A percentile compares a stretch with the other conserved stretches of the same genome.
Evolutionary conservation across 2,113 vertebrate species (phyloP).

Genomic region (Uria lomvia): DNA sequence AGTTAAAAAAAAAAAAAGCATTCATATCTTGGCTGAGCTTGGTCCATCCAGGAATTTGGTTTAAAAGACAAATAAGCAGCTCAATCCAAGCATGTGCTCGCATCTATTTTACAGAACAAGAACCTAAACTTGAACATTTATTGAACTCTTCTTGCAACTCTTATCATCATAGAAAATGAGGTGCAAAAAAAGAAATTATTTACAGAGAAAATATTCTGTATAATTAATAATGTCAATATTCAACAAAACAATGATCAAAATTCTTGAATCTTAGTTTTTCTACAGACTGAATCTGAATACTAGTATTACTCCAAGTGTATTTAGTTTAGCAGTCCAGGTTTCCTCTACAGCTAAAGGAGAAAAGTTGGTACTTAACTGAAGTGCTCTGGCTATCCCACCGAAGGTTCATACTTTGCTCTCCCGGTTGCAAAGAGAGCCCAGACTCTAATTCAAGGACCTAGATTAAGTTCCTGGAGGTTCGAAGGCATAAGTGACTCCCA

Average conservation of each 20-base stretch:
- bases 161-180: not conserved
- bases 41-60: not conserved
- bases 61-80: not conserved
- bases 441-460: not conserved
- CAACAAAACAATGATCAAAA: not conserved
- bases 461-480: not conserved
- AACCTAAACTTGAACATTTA: not conserved
- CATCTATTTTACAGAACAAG: not conserved
- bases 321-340: not conserved
- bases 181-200: not conserved
- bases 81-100: not conserved
- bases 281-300: not conserved
- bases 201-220: not conserved
- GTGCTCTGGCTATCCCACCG: not conserved
- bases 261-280: not conserved
- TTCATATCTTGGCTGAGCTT: not conserved
- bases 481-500: not conserved
- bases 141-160: not conserved
- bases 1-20: not conserved
- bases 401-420: not conserved
- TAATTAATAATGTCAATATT: not conserved
- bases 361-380: not conserved
- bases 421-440: not conserved
- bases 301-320: not conserved
- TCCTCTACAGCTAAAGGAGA: not conserved